Percentiles rank a stretch among this genome's conserved stretches.
These are phyloP conservation scores for Mola mola DNA, from an alignment of 2,113 vertebrate species.

Conservation along the genomic window DNA sequence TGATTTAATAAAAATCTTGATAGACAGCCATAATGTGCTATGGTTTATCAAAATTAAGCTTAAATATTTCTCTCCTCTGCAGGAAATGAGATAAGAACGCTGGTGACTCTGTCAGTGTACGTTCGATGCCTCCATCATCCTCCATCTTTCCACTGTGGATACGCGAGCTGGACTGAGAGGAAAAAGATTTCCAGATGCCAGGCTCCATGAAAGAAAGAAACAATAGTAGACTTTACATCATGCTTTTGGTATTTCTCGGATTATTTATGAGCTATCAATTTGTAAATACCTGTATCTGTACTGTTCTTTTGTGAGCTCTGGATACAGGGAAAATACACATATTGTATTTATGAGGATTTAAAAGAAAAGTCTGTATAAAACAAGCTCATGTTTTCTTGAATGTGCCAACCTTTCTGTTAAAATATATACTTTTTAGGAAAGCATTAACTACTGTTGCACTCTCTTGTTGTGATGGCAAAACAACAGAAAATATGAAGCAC, in stretches of 20 bases:
- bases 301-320: constrained; percentile 78
- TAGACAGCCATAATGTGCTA: no score
- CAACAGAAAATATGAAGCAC: constrained; percentile 83
- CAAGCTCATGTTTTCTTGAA: constrained; percentile 83
- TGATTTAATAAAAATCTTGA: not conserved
- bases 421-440: constrained; percentile 76
- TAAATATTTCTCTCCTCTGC: constrained; percentile 30
- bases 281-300: constrained; percentile 84
- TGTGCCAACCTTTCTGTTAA: constrained; percentile 86
- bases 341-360: constrained; percentile 87
- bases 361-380: constrained; percentile 60
- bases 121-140: constrained; percentile 49
- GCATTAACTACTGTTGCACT: constrained; percentile 83
- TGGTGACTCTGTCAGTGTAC: constrained; percentile 23
- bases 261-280: constrained; percentile 80
- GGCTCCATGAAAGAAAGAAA: constrained; percentile 54
- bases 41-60: no score
- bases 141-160: constrained; percentile 45
- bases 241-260: constrained; percentile 64
- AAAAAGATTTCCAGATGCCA: constrained; percentile 28
- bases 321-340: constrained; percentile 80
- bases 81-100: constrained; percentile 83
- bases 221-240: constrained; percentile 59
- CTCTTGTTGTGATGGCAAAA: constrained; percentile 78
- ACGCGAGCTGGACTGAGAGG: constrained; percentile 25